These are phyloP conservation scores for Cladorhizidae sp. DNA, from an alignment of 37 sponge, comb jelly and placozoan species.

Conservation along the genomic window DNA sequence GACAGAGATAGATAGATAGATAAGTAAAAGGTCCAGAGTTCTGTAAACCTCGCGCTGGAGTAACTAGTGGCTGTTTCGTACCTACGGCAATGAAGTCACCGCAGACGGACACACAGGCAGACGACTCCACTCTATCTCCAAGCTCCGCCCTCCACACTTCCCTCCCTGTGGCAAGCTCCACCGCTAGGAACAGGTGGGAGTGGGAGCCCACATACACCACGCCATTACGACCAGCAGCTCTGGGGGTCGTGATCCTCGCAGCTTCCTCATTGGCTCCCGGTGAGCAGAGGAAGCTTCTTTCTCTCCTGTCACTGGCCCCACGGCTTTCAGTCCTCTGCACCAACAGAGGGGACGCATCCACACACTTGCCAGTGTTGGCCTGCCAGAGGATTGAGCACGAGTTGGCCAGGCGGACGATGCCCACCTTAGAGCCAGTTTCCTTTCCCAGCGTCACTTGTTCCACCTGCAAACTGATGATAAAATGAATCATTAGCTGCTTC, in stretches of 20 bases:
- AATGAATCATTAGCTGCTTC: too few relatives aligned
- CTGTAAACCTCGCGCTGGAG: too few relatives aligned
- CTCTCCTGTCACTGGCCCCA: not conserved
- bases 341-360: constrained; percentile 92
- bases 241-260: not conserved
- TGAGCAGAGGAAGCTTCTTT: not conserved
- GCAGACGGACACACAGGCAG: constrained; percentile 73
- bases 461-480: too few relatives aligned
- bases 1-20: too few relatives aligned
- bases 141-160: constrained; percentile 64
- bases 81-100: constrained; percentile 77
- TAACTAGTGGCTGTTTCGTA: constrained; percentile 28
- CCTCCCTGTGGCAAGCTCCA: constrained; percentile 42
- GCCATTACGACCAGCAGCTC: too few relatives aligned
- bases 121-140: constrained; percentile 80
- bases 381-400: constrained; percentile 41
- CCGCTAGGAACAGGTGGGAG: constrained; percentile 71
- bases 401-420: not conserved
- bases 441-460: too few relatives aligned
- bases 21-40: too few relatives aligned
- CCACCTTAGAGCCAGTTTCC: too few relatives aligned
- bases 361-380: constrained; percentile 73
- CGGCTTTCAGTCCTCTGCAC: not conserved
- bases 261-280: not conserved
- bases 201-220: constrained; percentile 83